Evolutionary conservation across 1,140 invertebrate genomes (phyloP), one percentile per base, ranked within the genome.

Genomic region (Pseudomyrmex cubaensis): DNA sequence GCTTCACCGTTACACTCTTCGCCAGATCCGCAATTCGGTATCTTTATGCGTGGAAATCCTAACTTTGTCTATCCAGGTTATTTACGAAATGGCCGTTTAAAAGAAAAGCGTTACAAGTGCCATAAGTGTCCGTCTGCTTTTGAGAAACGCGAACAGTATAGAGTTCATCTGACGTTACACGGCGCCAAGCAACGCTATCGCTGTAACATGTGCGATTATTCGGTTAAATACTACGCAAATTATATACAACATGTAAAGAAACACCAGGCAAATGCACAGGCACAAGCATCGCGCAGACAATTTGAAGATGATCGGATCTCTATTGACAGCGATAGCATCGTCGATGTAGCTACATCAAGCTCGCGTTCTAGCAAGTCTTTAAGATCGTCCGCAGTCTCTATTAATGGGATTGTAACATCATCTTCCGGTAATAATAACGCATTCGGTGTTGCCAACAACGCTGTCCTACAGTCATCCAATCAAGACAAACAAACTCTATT

Each of bases 111-210:
- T 0, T 97, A 97, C 91, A 97, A 97, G 92, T 98, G 97, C 87
- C 96, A 96, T 83, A 98, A 98, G 94, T 98, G 98, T 92, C 98
- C 98, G 0, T 98, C 97, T 20, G 97, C 97, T 0, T 98, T 98
- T 93, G 97, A 98, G 89, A 98, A 98, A 93, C 94, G 96, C 52
- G 96, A 97, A 87, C 97, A 98, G 91, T 98, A 97, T 91, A 96
- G 97, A 90, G 96, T 97, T 15, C 98, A 98, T 93, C 93, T 98
- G 83, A 96, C 96, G 7, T 93, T 98, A 2, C 98, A 98, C 91
- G 97, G 97, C 8, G 97, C 97, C 0, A 96, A 97, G 85, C 97
- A 98, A 92, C 95, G 96, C 82, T 98, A 97, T 92, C 96, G 96
- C 82, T 98, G 98, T 94, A 96, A 97, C 82, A 95, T 96, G 5